phyloP scores from a whole-genome alignment of 2,888 invertebrate species.

The Caenorhabditis afra region DNA sequence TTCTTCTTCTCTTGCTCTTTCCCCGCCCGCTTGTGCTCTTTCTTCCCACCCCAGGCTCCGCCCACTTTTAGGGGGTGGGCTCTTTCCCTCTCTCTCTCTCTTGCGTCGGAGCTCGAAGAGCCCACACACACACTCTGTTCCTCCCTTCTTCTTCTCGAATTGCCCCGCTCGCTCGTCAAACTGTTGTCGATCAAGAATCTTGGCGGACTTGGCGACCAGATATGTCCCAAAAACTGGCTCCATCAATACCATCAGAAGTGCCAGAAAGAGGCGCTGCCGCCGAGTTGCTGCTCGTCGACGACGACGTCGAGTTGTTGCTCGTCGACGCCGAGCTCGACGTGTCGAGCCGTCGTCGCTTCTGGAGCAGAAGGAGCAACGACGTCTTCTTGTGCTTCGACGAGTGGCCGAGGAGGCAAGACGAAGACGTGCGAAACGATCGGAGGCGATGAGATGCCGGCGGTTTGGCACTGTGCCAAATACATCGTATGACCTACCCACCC shows the following conservation, averaged over 20 bases:
- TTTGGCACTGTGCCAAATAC: constrained; percentile 74
- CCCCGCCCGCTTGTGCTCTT: constrained; percentile 7
- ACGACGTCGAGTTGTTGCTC: constrained; percentile 1
- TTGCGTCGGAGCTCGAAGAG: constrained; percentile 5
- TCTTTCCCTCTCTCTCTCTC: background rate
- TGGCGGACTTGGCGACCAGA: constrained; percentile 36
- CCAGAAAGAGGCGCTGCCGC: constrained; percentile 31
- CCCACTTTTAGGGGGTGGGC: background rate
- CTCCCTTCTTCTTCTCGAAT: constrained; percentile 1
- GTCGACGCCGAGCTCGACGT: constrained; percentile 7
- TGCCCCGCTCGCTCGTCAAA: constrained; percentile 11
- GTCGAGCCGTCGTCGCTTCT: too few relatives aligned
- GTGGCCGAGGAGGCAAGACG: background rate
- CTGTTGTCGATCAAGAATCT: constrained; percentile 58
- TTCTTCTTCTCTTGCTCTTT: background rate
- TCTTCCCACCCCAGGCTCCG: background rate
- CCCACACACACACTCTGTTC: constrained; percentile 6
- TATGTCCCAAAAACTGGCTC: constrained; percentile 50
- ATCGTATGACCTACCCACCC: constrained; percentile 67
- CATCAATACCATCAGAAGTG: constrained; percentile 50
- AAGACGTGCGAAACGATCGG: constrained; percentile 26
- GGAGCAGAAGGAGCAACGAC: too few relatives aligned
- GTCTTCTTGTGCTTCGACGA: background rate
- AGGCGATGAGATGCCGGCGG: constrained; percentile 62
- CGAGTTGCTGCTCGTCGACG: background rate